Conservation (phyloP, 1,140 invertebrate species). For the Lineus longissimus region DNA sequence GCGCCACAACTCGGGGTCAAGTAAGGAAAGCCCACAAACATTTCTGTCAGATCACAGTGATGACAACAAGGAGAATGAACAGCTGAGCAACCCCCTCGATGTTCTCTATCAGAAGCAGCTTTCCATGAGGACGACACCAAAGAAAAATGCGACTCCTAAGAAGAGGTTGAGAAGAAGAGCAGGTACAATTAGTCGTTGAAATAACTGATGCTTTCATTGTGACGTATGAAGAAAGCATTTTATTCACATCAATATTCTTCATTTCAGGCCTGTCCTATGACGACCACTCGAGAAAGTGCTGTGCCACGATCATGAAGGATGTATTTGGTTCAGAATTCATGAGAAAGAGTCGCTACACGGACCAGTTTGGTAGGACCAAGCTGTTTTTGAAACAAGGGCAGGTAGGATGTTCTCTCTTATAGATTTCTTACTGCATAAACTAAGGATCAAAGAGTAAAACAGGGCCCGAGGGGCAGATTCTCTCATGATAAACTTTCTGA, state of each 20-base stretch:
- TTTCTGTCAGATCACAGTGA: not conserved
- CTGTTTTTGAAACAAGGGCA: conserved; percentile 35
- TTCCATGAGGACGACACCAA: not conserved
- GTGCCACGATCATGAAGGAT: conserved; percentile 25
- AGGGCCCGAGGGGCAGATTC: not conserved
- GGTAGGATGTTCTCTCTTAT: conserved; percentile 15
- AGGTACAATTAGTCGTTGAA: conserved; percentile 19
- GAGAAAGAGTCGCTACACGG: conserved; percentile 3
- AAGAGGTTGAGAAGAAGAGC: conserved; percentile 26
- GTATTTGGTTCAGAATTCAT: conserved; percentile 17
- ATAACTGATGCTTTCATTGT: no score
- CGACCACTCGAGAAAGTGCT: conserved; percentile 30
- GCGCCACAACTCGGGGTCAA: conserved; percentile 36
- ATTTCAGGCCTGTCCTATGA: conserved; percentile 21
- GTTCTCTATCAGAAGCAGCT: conserved; percentile 11
- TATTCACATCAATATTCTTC: not conserved
- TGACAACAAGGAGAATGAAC: conserved; percentile 15
- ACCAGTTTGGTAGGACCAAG: conserved; percentile 37
- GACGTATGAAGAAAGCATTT: not conserved
- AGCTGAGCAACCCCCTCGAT: conserved; percentile 10
- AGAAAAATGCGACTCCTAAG: conserved; percentile 18
- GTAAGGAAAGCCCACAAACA: not conserved
- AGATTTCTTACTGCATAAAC: not conserved
- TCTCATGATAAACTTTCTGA: not conserved
- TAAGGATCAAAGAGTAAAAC: not conserved